Base-by-base conservation (phyloP, 2,888 invertebrate genomes). In the Emesis castigata region DNA sequence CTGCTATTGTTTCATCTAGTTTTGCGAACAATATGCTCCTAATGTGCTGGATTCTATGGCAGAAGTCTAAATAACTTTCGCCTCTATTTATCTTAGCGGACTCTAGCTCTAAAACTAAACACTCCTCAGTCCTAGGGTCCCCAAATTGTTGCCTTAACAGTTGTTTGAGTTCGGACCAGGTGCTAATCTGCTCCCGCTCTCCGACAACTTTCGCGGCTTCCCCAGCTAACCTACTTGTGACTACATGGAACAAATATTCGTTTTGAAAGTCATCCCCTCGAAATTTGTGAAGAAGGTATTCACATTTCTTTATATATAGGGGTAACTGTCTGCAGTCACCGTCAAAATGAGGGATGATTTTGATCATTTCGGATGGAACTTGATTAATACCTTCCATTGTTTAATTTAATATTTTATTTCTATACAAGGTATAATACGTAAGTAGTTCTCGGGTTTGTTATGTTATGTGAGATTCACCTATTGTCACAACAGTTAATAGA, bases 1-100 rank as follows among this genome's bases (percentile, higher is more conserved):
- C 48, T 18, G 16, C 34, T 16, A 53, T 56, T 9, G 58, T 77
- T 69, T 73, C 69, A 3, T 39, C 65, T 48, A 84, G n/a, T 61
- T 82, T 84, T 5, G 82, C 34, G 62, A 71, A 61, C 62, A 84
- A 58, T 14, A 76, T 14, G 44, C 79, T 81, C 31, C 80, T 31
- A 6, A 71, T 48, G 18, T 80, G 76, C 65, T 81, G 82, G 3
- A 85, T 69, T 34, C 82, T 76, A 68, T 82, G 75, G 20, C 70
- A 81, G 72, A 84, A 81, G 1, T 84, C 80, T 22, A 78, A 69
- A 75, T 77, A 84, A 72, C 69, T 77, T 75, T 84, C 81, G 6
- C 61, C 65, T 8, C 56, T 65, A 14, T 80, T 75, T 64, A 81
- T 69, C 65, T 76, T 79, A 34, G 78, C 9, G 0, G 39, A 53